Conservation (phyloP, 2,888 invertebrate genomes). For the Nephrocerus scutellatus region DNA sequence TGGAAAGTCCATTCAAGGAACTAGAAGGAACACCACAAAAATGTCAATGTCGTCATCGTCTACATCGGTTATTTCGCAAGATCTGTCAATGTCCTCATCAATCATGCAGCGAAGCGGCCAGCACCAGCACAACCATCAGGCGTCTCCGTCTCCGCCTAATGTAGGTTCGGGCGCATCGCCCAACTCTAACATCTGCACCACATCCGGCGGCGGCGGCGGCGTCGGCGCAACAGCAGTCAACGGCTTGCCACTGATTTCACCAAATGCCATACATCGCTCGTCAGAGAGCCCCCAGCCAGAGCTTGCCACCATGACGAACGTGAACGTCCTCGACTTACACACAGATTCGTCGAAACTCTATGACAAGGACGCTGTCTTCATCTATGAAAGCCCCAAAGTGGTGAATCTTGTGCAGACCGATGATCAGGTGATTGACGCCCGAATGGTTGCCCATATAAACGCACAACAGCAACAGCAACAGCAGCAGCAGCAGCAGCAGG, state of each 20-base stretch:
- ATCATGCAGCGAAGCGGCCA: slow-evolving; percentile 27
- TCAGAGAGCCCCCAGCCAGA: slow-evolving; percentile 65
- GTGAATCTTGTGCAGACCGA: slow-evolving; percentile 32
- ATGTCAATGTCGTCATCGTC: too few relatives aligned
- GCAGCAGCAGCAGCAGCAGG: slow-evolving; percentile 1
- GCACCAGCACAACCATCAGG: slow-evolving; percentile 25
- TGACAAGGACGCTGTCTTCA: slow-evolving; percentile 46
- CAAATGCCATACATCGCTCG: slow-evolving; percentile 42
- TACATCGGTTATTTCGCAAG: too few relatives aligned
- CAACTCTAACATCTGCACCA: slow-evolving; percentile 31
- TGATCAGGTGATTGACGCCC: slow-evolving; percentile 45
- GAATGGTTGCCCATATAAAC: slow-evolving; percentile 42
- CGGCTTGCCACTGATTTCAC: slow-evolving; percentile 40
- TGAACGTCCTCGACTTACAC: slow-evolving; percentile 68
- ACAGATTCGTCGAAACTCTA: slow-evolving; percentile 43
- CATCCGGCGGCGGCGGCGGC: slow-evolving; percentile 26
- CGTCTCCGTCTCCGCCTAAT: too few relatives aligned
- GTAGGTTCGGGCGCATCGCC: slow-evolving; percentile 22
- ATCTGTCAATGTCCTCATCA: slow-evolving; percentile 30
- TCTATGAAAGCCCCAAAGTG: slow-evolving; percentile 44
- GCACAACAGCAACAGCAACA: slow-evolving; percentile 19
- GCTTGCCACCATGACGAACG: slow-evolving; percentile 81
- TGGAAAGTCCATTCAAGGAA: too few relatives aligned
- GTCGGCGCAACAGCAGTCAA: slow-evolving; percentile 30
- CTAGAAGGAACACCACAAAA: too few relatives aligned